Conservation (phyloP, 92 coral and sea anemone species). For the Palythoa caribaeorum region DNA sequence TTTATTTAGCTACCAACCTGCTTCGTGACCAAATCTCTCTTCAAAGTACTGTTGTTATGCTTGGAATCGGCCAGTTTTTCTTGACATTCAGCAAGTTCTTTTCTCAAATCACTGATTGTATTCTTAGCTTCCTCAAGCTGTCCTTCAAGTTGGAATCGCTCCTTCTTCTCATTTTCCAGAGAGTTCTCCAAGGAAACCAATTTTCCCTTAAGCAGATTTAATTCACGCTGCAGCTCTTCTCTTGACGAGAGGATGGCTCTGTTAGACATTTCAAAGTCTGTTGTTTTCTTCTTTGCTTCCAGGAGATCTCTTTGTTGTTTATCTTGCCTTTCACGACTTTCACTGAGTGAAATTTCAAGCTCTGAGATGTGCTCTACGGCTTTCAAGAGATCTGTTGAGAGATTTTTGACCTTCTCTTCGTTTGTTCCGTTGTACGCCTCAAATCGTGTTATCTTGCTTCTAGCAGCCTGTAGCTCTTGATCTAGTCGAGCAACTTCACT, state of each 20-base stretch:
- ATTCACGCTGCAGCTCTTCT: slow-evolving; percentile 71
- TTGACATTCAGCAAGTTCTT: slow-evolving; percentile 54
- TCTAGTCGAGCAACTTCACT: slow-evolving; percentile 73
- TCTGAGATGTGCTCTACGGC: slow-evolving; percentile 72
- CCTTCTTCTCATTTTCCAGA: slow-evolving; percentile 69
- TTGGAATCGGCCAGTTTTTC: slow-evolving; percentile 61
- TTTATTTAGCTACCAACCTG: slow-evolving; percentile 8
- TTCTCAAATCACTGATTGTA: slow-evolving; percentile 64
- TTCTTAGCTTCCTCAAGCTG: slow-evolving; percentile 75
- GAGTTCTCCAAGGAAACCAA: slow-evolving; percentile 63
- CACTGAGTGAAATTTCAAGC: slow-evolving; percentile 67
- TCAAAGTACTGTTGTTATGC: slow-evolving; percentile 59
- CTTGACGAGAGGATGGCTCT: slow-evolving; percentile 70
- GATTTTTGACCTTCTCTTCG: slow-evolving; percentile 70
- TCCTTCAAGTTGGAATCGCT: slow-evolving; percentile 69
- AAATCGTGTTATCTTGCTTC: slow-evolving; percentile 76
- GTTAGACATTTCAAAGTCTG: slow-evolving; percentile 81
- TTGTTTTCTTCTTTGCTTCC: slow-evolving; percentile 76
- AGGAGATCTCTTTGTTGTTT: slow-evolving; percentile 77
- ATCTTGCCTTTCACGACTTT: slow-evolving; percentile 64
- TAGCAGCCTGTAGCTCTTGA: slow-evolving; percentile 79
- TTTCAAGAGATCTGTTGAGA: slow-evolving; percentile 67
- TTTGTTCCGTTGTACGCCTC: slow-evolving; percentile 74
- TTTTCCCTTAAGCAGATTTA: slow-evolving; percentile 64
- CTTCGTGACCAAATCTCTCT: slow-evolving; percentile 66